Evolutionary conservation across 1,140 invertebrate species (phyloP), one percentile per base, ranked within the genome.

Genomic region (Saxidomus purpurata): DNA sequence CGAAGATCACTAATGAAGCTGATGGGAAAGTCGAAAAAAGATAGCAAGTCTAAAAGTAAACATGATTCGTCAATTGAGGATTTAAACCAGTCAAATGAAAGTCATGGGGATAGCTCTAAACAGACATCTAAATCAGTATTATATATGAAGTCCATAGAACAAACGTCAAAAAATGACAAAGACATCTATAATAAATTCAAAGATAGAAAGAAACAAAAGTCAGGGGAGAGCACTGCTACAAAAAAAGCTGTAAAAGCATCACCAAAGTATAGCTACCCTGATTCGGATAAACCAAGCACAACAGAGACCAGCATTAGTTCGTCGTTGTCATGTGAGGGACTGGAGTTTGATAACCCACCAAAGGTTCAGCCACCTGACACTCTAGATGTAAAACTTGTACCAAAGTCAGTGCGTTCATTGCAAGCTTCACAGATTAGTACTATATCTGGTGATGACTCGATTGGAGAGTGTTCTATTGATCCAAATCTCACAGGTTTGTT

Each of bases 401-500:
- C 87, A 61, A 89, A 83, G 36, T 69, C 83, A 25, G 63, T 92
- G n/a, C 40, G 63, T 31, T 49, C 86, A 9, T 52, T 92, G 19
- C 92, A 92, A 34, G 82, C 88, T 4, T 89, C 90, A 13, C 84
- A 90, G n/a, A 91, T 92, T 47, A 91, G 90, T 85, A 92, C 85
- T 28, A 89, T 92, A 25, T 93, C 92, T 38, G 90, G 88, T 25
- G 92, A 93, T 79, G 92, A 93, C 43, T 92, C 91, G 19, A 93
- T 93, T 67, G 93, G 92, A 47, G 92, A 93, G 47, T 93, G 92
- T 61, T 93, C 93, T 17, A 90, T 93, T 34, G 92, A 93, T 79
- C 90, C 84, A 52, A 91, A 93, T 81, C 82, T 92, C 0, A 92
- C 92, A 87, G 92, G 93, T 92, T 63, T 87, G 91, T 90, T 71